Base-by-base conservation (phyloP, 1,140 invertebrate genomes). In the Caerostris extrusa region DNA sequence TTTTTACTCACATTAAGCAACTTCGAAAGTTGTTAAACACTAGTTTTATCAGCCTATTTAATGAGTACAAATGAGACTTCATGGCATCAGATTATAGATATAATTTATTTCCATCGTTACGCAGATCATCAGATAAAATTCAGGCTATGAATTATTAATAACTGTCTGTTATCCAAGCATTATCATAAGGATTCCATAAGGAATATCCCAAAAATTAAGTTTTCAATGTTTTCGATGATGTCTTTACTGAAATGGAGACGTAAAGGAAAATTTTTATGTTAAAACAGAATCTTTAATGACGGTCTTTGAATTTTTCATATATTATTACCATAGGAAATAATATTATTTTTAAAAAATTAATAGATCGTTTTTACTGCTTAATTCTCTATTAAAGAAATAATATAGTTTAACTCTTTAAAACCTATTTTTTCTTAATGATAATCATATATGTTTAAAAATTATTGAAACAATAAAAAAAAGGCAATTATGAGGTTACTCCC, bases 111-210 rank as follows among this genome's bases (percentile, higher is more conserved):
- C 2, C 8, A 77, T 53, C 71, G 34, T 50, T 50, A 77, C 53
- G 71, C 71, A 77, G 19, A 77, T 53, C 34, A 50, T 12, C 34
- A 77, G 71, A 53, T 77, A 77, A 67, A 34, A 77, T 7, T 77
- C 10, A 77, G 53, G 53, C 10, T 12, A 83, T 83, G 82, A 83
- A 83, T 83, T 83, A 83, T 83, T 83, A 57, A 83, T 57, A 58
- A 5, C 53, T 10, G 55, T 7, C 8, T 19, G 14, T 7, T 83
- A 14, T 57, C 82, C 55, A 17, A 83, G n/a, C 7, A 57, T 57
- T 57, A 83, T 57, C 82, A 57, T 83, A 57, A 57, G 56, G 19
- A 83, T 7, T 57, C 55, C 17, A 83, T 57, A 77, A 77, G 71
- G n/a, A 0, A 14, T 64, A 64, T 19, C 61, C 17, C 17, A 14